Percentiles rank a stretch among this genome's conserved stretches.
Evolutionary conservation across 2,888 invertebrate genomes (phyloP).

Genomic region (Labia minor): DNA sequence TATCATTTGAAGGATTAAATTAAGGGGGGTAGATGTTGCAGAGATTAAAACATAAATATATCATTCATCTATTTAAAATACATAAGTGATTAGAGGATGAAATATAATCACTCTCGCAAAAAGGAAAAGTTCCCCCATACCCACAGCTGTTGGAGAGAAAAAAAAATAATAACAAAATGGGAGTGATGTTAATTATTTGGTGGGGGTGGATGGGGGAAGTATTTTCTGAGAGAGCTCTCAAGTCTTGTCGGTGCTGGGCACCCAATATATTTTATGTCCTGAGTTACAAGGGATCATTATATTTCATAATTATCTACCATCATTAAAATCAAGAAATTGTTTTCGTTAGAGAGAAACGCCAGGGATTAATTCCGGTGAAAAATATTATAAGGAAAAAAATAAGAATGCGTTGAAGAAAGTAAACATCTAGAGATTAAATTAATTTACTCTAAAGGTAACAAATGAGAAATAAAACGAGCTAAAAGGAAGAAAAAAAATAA

Average conservation of each 20-base stretch:
- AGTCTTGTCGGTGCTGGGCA: neutral
- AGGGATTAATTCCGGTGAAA: neutral
- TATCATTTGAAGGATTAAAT: conserved; percentile 13
- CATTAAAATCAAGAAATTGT: conserved; percentile 13
- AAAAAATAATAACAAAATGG: neutral
- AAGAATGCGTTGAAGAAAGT: too few species aligned
- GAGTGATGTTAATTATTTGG: neutral
- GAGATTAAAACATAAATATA: conserved; percentile 13
- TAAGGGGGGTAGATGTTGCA: conserved; percentile 13
- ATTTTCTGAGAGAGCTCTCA: neutral
- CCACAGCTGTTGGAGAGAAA: too few species aligned
- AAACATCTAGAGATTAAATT: too few species aligned
- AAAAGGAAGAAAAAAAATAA: too few species aligned
- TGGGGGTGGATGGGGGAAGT: neutral
- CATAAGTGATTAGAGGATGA: conserved; percentile 8
- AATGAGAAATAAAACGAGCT: too few species aligned
- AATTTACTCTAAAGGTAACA: too few species aligned
- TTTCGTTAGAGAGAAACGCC: neutral
- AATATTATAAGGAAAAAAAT: neutral
- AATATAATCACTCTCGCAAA: conserved; percentile 13
- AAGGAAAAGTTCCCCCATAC: neutral
- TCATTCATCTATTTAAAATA: conserved; percentile 13
- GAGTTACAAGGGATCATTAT: conserved; percentile 7
- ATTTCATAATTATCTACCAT: conserved; percentile 7
- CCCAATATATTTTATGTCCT: conserved; percentile 13